A percentile compares a stretch with the other conserved stretches of the same genome.
Evolutionary conservation across 2,113 vertebrate species (phyloP).

Genomic region (Grus americana): DNA sequence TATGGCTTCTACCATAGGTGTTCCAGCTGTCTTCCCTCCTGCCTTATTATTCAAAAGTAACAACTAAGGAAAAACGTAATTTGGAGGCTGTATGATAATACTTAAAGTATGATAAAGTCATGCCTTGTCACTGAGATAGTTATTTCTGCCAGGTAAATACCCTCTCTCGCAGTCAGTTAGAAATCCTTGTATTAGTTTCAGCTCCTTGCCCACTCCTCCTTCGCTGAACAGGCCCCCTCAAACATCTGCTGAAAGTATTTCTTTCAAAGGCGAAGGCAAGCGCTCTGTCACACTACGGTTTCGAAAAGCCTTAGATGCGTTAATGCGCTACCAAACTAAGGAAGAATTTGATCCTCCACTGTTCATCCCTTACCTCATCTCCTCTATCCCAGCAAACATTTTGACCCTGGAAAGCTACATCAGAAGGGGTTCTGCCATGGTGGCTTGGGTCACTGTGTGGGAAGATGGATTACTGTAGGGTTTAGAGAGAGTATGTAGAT

Average conservation of each 20-base stretch:
- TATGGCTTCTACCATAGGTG: not conserved
- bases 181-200: not conserved
- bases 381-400: not conserved
- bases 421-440: not conserved
- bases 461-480: not conserved
- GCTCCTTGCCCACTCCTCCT: not conserved
- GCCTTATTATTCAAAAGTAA: not conserved
- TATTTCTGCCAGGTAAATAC: not conserved
- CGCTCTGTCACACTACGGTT: rapidly evolving
- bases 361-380: not conserved
- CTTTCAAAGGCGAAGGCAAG: not conserved
- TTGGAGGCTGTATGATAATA: not conserved
- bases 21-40: not conserved
- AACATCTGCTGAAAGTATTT: not conserved
- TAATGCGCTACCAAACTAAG: not conserved
- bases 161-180: not conserved
- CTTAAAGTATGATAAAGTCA: not conserved
- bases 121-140: not conserved
- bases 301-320: not conserved
- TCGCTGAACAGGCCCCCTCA: not conserved
- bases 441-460: not conserved
- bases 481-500: not conserved
- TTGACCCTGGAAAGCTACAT: not conserved
- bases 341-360: not conserved
- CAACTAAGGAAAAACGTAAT: not conserved